Conservation (phyloP, 2,113 vertebrate species). For the Chelonoidis abingdonii region DNA sequence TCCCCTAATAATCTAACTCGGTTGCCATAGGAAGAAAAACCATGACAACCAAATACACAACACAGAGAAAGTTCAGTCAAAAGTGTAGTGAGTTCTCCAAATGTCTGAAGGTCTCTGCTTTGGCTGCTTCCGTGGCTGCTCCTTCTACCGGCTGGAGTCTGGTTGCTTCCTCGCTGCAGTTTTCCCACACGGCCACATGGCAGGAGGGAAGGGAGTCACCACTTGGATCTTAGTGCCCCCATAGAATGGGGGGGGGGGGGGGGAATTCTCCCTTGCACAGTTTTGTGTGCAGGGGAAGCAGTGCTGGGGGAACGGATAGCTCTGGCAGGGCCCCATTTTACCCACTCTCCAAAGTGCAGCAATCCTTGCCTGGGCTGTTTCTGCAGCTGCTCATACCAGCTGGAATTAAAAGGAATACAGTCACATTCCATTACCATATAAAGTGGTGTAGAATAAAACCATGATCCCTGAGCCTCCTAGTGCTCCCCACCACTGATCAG, state of each 20-base stretch:
- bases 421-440: not conserved
- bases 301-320: not conserved
- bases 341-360: not conserved
- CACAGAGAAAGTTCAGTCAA: not conserved
- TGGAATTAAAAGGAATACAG: not conserved
- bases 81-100: not conserved
- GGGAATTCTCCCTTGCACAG: not conserved
- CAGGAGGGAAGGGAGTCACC: not conserved
- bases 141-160: not conserved
- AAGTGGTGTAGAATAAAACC: not conserved
- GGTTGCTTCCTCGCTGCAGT: not conserved
- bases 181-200: not conserved
- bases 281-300: not conserved
- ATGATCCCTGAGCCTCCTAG: not conserved
- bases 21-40: no score
- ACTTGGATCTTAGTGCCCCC: not conserved
- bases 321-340: not conserved
- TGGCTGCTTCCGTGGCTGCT: not conserved
- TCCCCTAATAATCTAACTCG: no score
- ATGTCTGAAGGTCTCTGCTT: not conserved
- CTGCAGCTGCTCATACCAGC: not conserved
- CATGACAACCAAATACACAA: no score
- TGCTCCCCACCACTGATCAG: not conserved
- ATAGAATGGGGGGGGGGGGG: not conserved
- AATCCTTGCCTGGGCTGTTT: not conserved